These are phyloP conservation scores for Pterostichus madidus DNA, from an alignment of 2,888 invertebrate species.

Conservation along the genomic window DNA sequence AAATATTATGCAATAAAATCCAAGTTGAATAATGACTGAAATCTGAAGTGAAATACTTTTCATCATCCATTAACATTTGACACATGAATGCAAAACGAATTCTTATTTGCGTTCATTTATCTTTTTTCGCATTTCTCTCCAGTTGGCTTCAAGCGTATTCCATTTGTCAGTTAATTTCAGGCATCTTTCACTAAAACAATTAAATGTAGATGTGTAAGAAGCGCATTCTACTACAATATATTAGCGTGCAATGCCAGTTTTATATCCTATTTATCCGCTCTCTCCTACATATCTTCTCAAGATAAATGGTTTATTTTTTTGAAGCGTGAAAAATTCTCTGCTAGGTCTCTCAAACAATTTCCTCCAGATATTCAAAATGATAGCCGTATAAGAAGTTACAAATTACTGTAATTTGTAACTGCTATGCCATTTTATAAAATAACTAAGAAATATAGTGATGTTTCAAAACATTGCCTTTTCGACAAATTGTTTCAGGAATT, in stretches of 20 bases:
- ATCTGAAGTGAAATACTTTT: constrained; percentile 28
- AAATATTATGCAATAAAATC: constrained; percentile 3
- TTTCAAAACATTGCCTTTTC: constrained; percentile 51
- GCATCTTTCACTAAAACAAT: constrained; percentile 58
- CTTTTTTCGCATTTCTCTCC: constrained; percentile 30
- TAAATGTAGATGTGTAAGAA: constrained; percentile 57
- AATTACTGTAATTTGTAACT: constrained; percentile 62
- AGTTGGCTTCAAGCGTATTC: constrained; percentile 40
- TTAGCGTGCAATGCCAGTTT: constrained; percentile 56
- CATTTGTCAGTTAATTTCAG: constrained; percentile 63
- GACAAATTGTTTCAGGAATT: constrained; percentile 23
- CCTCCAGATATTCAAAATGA: constrained; percentile 66
- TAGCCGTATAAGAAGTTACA: constrained; percentile 60
- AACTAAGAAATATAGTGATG: constrained; percentile 64
- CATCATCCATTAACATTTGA: constrained; percentile 32
- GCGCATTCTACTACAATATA: constrained; percentile 50
- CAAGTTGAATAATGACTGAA: not conserved
- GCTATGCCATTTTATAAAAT: constrained; percentile 59
- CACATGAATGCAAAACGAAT: constrained; percentile 25
- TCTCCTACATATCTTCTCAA: constrained; percentile 46
- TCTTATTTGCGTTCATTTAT: constrained; percentile 50
- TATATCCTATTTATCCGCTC: constrained; percentile 64
- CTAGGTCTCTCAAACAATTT: constrained; percentile 64
- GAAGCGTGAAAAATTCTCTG: constrained; percentile 62
- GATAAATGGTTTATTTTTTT: constrained; percentile 64